phyloP scores from a whole-genome alignment of 2,113 vertebrate genomes.

The Leiothrix lutea region DNA sequence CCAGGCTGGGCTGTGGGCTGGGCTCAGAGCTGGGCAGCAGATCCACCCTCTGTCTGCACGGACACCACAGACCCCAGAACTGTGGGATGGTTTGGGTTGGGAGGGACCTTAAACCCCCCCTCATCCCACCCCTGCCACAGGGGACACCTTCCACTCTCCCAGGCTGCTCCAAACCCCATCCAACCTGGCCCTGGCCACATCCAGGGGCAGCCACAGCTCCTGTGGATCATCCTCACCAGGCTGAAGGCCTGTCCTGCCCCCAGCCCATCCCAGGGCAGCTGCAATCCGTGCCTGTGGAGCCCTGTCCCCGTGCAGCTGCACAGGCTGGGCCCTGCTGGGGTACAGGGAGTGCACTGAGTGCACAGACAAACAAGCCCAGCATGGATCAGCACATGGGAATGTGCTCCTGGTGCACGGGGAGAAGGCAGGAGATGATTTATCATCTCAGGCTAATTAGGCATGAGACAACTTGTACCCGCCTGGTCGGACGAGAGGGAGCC shows the following conservation, averaged over 20 bases:
- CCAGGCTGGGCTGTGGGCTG: neutral
- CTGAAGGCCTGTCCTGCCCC: accelerated
- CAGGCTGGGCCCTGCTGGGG: neutral
- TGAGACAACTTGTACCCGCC: slow-evolving; percentile 25
- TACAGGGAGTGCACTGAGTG: neutral
- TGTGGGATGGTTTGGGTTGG: neutral
- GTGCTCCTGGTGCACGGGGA: neutral
- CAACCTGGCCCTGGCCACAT: accelerated
- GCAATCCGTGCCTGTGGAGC: accelerated
- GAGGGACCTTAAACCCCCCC: neutral
- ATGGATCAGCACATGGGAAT: neutral
- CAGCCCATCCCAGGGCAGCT: neutral
- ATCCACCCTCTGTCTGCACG: neutral
- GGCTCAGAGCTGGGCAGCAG: neutral
- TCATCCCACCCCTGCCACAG: accelerated
- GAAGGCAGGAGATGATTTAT: neutral
- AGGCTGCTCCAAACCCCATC: accelerated
- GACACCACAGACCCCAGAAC: neutral
- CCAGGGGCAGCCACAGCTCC: neutral
- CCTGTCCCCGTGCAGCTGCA: neutral
- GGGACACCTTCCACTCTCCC: neutral
- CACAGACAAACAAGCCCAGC: neutral
- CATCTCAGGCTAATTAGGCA: neutral
- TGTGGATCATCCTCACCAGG: neutral
- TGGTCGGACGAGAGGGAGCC: neutral